Evolutionary conservation across 2,888 invertebrate species (phyloP), one percentile per base, ranked within the genome.

Genomic region (Alsophila aescularia): DNA sequence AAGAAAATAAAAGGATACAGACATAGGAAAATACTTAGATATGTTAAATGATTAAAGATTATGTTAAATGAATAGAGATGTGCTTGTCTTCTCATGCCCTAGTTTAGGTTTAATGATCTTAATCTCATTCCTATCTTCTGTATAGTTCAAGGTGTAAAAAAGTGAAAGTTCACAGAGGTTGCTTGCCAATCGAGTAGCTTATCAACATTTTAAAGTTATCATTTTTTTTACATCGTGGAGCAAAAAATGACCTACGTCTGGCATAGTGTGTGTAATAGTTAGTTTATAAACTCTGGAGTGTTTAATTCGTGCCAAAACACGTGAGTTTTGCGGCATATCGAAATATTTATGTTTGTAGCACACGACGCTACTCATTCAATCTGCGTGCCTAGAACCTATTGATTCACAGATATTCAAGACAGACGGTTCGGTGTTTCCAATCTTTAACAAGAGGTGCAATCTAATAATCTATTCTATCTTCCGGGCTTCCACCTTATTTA

Each of bases 191-290:
- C 21, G 21, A n/a, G n/a, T 27, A 2, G n/a, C 21, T 32, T 51
- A 51, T 44, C 34, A 27, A 31, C 29, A 12, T 9, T 6, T 29
- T 1, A 29, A 8, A 31, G 16, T 13, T 48, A 40, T 48, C 47
- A n/a, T 18, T 41, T 32, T n/a, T 14, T 34, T 40, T 16, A 29
- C 52, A 52, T 52, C 41, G 18, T 36, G n/a, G 29, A 36, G 29
- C 45, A 52, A 47, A 47, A 47, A 47, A n/a, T 52, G 29, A 1
- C 8, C 27, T 27, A 7, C 7, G 27, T 27, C 9, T 8, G 7
- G 2, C 8, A n/a, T 21, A 6, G 21, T 21, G 21, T 21, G 6
- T 3, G 21, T 21, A 21, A 21, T 21, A 6, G 6, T 21, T n/a
- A n/a, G n/a, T n/a, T n/a, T n/a, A n/a, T n/a, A n/a, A n/a, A n/a